Evolutionary conservation across 2,888 invertebrate genomes (phyloP), one percentile per base, ranked within the genome.

Genomic region (Entomobrya multifasciata): DNA sequence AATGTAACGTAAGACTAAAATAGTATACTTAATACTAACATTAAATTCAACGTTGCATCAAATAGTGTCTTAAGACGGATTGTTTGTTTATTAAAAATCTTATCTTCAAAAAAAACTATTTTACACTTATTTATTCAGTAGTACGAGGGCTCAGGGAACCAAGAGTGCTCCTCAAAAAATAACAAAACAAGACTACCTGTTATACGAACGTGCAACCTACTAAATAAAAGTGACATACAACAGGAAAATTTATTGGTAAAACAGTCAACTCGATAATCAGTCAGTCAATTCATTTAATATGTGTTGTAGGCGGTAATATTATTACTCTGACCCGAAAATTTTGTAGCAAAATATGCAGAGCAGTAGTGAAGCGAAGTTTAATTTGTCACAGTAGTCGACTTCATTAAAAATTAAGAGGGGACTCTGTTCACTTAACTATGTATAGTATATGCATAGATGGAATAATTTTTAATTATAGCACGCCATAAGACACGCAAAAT

Each of bases 251-350:
- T 80, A 80, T 67, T 67, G 25, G 47, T 25, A n/a, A 27, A 4
- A 55, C 36, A 6, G 81, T 82, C 81, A 82, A 72, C 81, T 82
- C 41, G 72, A 82, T 82, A 22, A 17, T 15, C 72, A 72, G 41
- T 60, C 72, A 82, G 27, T 72, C 81, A 82, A n/a, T 47, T 57
- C 17, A 72, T 22, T 80, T 70, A 57, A 41, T 27, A 47, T 22
- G 27, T 36, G 25, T 30, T 55, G 20, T 47, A 57, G 36, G 52
- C 15, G 20, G 27, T 57, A 30, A 36, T 17, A 76, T 2, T 17
- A 76, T 0, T 17, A 76, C 11, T 76, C 2, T 55, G 55, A 76
- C 76, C 76, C 76, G 76, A 55, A 76, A 76, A 55, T 17, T 76
- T 52, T 27, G 25, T 20, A 20, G 47, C 5, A 36, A 8, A 6